Evolutionary conservation across 2,113 vertebrate genomes (phyloP), one percentile per base, ranked within the genome.

Genomic region (Salvelinus namaycush): DNA sequence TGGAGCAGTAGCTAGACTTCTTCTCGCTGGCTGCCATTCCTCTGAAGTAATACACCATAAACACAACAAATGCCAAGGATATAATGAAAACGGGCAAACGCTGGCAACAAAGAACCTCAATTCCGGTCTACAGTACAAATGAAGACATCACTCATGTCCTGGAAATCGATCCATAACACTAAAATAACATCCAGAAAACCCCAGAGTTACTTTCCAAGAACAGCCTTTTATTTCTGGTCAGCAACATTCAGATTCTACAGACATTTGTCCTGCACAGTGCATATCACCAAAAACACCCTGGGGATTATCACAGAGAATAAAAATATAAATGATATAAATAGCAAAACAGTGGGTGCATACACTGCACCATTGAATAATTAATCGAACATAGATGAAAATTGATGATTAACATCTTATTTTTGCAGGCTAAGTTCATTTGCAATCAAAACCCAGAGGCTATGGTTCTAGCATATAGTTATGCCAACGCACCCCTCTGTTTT

Each of bases 271-370:
- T 62, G 20, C 5, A 62, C n/a, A 26, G 60, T 12, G 11, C 22
- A 64, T 22, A 82, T 81, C 78, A 79, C 78, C 77, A 78, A 54
- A 71, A 75, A 22, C 1, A 16, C 73, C 39, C 51, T 39, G 64
- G 79, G 75, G 69, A 80, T 77, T 78, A 83, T 84, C 72, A 78
- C 82, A 79, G 60, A 5, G 83, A 80, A 87, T 79, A 89, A 73
- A 86, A 86, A 88, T 84, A 84, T 67, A 82, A 87, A 86, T 64
- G 83, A 39, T 83, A 70, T 87, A 76, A 83, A 84, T 80, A 77
- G 82, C 79, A 6, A 79, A 74, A 83, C 80, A 75, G 54, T 49
- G 7, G 60, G 39, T 76, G 65, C 74, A 74, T 80, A 78, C 57
- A 62, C 64, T 54, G 83, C 76, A 80, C 75, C 51, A 68, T 78